A percentile compares a stretch with the other conserved stretches of the same genome.
These are phyloP conservation scores for Diorhabda elongata DNA, from an alignment of 1,140 invertebrate species.

Conservation along the genomic window DNA sequence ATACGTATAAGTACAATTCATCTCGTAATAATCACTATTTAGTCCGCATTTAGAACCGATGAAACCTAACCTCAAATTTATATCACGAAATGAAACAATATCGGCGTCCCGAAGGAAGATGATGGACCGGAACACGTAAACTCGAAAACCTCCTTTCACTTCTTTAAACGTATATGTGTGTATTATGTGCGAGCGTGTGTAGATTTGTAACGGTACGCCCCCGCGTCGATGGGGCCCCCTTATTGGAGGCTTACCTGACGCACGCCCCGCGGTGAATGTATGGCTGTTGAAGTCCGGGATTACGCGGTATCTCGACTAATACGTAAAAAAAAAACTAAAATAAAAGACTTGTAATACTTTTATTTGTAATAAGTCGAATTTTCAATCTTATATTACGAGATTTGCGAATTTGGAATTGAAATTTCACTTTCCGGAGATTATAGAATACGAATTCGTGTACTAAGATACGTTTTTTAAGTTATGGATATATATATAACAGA, in stretches of 20 bases:
- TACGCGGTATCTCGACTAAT: too few relatives aligned
- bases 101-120: not conserved
- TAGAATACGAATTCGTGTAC: too few relatives aligned
- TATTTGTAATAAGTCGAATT: too few relatives aligned
- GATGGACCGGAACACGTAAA: conserved; percentile 36
- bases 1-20: conserved; percentile 45
- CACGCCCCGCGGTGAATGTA: conserved; percentile 30
- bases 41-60: conserved; percentile 22
- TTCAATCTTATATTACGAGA: too few relatives aligned
- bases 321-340: too few relatives aligned
- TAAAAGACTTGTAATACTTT: too few relatives aligned
- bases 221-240: conserved; percentile 36
- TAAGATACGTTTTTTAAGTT: too few relatives aligned
- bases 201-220: conserved; percentile 36
- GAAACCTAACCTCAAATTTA: conserved; percentile 34
- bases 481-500: too few relatives aligned
- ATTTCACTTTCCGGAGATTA: too few relatives aligned
- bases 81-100: conserved; percentile 32
- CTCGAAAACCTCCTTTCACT: conserved; percentile 24
- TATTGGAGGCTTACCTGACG: conserved; percentile 39
- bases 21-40: conserved; percentile 19
- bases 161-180: conserved; percentile 22
- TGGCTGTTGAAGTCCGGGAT: not conserved
- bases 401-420: too few relatives aligned
- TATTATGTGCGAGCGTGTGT: conserved; percentile 16